Percentiles rank a stretch among this genome's conserved stretches.
Conservation (phyloP, 1,140 invertebrate species). For the Cataglyphis hispanica region DNA sequence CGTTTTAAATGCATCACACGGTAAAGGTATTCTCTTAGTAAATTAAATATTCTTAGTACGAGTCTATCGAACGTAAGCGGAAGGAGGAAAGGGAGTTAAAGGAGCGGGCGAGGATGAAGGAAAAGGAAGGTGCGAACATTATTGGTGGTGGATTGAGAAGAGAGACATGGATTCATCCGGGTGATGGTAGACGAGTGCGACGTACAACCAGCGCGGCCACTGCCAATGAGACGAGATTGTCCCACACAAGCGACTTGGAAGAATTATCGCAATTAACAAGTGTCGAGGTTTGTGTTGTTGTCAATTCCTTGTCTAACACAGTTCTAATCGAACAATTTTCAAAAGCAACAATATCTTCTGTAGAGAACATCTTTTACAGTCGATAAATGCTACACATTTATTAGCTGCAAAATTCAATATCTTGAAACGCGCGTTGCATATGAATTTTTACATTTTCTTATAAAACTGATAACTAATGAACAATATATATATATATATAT, state of each 20-base stretch:
- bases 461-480: background rate
- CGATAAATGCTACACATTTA: slow-evolving; percentile 3
- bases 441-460: background rate
- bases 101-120: slow-evolving; percentile 88
- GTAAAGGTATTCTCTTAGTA: slow-evolving; percentile 43
- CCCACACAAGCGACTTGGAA: slow-evolving; percentile 88
- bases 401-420: background rate
- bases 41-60: slow-evolving; percentile 88
- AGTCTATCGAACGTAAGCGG: slow-evolving; percentile 92
- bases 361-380: background rate
- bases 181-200: slow-evolving; percentile 89
- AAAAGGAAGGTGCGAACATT: slow-evolving; percentile 86
- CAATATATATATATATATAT: background rate
- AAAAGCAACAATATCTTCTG: background rate
- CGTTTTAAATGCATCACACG: slow-evolving; percentile 29
- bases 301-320: background rate
- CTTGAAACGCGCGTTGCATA: background rate
- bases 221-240: slow-evolving; percentile 84
- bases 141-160: slow-evolving; percentile 87
- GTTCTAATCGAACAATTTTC: slow-evolving; percentile 20
- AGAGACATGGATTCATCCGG: slow-evolving; percentile 94
- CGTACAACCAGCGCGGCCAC: slow-evolving; percentile 88
- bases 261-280: slow-evolving; percentile 90
- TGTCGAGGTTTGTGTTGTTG: slow-evolving; percentile 87
- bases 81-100: slow-evolving; percentile 89